Evolutionary conservation across 2,113 vertebrate species (phyloP).

Genomic region (Eleginops maclovinus): DNA sequence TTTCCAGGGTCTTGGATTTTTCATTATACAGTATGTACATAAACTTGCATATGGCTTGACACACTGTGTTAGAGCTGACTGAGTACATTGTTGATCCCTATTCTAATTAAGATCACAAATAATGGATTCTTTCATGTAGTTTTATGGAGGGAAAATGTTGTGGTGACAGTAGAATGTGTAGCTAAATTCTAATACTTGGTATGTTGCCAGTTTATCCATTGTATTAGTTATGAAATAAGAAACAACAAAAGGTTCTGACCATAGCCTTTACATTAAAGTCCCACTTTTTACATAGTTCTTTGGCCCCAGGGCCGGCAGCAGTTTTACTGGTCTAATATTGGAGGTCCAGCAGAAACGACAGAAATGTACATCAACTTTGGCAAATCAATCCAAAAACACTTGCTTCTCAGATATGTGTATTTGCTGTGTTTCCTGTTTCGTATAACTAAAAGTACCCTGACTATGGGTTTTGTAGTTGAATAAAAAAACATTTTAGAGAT

Average conservation of each 20-base stretch:
- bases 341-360: no score
- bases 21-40: slow-evolving; percentile 64
- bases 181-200: background rate
- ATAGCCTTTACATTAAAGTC: slow-evolving; percentile 13
- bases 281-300: slow-evolving; percentile 5
- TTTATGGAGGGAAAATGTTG: slow-evolving; percentile 41
- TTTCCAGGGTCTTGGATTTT: slow-evolving; percentile 77
- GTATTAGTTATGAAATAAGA: slow-evolving; percentile 1
- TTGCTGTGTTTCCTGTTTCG: background rate
- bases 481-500: background rate
- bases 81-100: slow-evolving; percentile 18
- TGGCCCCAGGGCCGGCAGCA: background rate
- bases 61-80: slow-evolving; percentile 43
- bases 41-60: slow-evolving; percentile 49
- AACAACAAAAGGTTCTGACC: slow-evolving; percentile 3
- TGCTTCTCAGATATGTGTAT: background rate
- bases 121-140: slow-evolving; percentile 24
- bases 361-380: background rate
- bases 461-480: background rate
- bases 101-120: slow-evolving; percentile 45
- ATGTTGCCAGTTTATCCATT: slow-evolving; percentile 14
- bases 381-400: background rate
- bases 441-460: background rate
- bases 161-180: slow-evolving; percentile 11
- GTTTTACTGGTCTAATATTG: no score